Conservation (phyloP, 2,888 invertebrate genomes). For the Serripes groenlandicus region DNA sequence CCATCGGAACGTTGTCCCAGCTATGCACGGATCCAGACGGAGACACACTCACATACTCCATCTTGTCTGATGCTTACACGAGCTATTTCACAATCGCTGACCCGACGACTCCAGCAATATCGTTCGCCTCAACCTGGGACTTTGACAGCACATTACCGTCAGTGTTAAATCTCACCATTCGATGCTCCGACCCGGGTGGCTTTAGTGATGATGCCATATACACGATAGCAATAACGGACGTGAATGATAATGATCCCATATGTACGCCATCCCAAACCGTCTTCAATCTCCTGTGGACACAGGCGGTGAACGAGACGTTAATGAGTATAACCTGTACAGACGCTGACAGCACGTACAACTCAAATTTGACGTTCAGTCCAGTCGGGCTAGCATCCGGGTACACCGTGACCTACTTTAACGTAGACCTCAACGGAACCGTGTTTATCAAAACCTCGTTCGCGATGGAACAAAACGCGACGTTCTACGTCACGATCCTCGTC, state of each 20-base stretch:
- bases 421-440: slow-evolving; percentile 51
- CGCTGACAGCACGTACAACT: slow-evolving; percentile 54
- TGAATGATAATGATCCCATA: slow-evolving; percentile 61
- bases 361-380: slow-evolving; percentile 43
- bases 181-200: slow-evolving; percentile 52
- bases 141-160: slow-evolving; percentile 48
- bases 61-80: slow-evolving; percentile 45
- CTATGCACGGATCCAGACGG: slow-evolving; percentile 58
- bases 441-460: slow-evolving; percentile 42
- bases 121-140: slow-evolving; percentile 47
- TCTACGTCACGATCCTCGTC: slow-evolving; percentile 52
- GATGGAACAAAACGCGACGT: slow-evolving; percentile 61
- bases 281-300: slow-evolving; percentile 46
- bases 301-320: slow-evolving; percentile 30
- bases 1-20: slow-evolving; percentile 42
- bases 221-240: slow-evolving; percentile 44
- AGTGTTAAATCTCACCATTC: slow-evolving; percentile 49
- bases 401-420: slow-evolving; percentile 44
- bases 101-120: slow-evolving; percentile 28
- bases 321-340: slow-evolving; percentile 50
- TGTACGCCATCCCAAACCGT: slow-evolving; percentile 45
- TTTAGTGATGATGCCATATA: slow-evolving; percentile 48
- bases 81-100: slow-evolving; percentile 53
- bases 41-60: slow-evolving; percentile 46
- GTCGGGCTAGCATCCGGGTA: slow-evolving; percentile 51